phyloP scores from a whole-genome alignment of 2,113 vertebrate genomes.

The Agapornis roseicollis region DNA sequence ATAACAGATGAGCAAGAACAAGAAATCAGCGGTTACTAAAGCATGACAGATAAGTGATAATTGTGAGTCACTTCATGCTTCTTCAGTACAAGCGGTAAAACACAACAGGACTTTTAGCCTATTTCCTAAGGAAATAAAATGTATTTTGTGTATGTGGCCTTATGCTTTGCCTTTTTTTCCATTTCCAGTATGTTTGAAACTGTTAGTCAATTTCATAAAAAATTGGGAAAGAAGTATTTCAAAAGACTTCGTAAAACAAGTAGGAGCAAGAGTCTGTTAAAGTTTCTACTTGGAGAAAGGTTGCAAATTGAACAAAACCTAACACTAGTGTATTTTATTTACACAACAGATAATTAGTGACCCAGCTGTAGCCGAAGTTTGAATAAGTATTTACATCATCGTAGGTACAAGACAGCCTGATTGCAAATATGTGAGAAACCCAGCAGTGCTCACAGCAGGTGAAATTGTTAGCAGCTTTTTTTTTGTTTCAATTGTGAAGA shows the following conservation, averaged over 20 bases:
- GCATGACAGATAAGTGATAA: neutral
- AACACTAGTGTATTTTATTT: neutral
- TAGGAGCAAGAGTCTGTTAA: neutral
- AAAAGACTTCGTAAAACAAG: neutral
- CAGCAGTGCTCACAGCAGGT: neutral
- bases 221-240: neutral
- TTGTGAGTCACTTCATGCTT: neutral
- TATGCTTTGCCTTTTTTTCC: neutral
- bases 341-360: neutral
- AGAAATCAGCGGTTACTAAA: neutral
- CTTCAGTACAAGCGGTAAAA: neutral
- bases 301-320: neutral
- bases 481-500: neutral
- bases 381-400: neutral
- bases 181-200: neutral
- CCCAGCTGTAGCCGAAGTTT: neutral
- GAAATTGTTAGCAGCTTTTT: neutral
- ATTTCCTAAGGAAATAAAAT: neutral
- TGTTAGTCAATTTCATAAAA: neutral
- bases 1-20: neutral
- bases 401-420: neutral
- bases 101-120: neutral
- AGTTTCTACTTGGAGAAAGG: neutral
- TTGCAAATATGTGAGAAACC: neutral
- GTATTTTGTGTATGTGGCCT: neutral